These are phyloP conservation scores for Tetramorium alpestre DNA, from an alignment of 1,140 invertebrate genomes.

Conservation along the genomic window DNA sequence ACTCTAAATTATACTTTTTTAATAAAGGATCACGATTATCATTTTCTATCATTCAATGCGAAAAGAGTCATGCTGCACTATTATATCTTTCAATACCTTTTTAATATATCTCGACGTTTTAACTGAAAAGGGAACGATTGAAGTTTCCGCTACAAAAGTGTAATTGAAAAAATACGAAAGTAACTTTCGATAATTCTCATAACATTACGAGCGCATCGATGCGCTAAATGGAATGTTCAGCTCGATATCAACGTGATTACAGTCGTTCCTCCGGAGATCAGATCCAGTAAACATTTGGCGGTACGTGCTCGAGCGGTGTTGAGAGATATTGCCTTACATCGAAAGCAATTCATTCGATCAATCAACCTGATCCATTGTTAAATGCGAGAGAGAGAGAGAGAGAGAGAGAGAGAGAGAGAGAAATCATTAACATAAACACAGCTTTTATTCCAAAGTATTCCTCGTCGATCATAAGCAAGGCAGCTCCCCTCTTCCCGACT, in stretches of 20 bases:
- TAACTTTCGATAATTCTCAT: conserved; percentile 14
- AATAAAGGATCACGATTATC: background rate
- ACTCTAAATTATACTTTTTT: background rate
- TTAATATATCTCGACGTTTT: conserved; percentile 6
- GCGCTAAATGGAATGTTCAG: conserved; percentile 14
- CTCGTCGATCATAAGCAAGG: conserved; percentile 52
- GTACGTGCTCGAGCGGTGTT: conserved; percentile 69
- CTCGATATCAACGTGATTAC: conserved; percentile 47
- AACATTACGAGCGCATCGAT: conserved; percentile 20
- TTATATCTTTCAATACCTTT: background rate
- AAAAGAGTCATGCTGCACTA: background rate
- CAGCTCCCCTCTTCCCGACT: conserved; percentile 55
- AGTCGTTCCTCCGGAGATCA: conserved; percentile 37
- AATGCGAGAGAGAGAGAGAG: conserved; percentile 16
- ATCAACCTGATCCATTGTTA: conserved; percentile 68
- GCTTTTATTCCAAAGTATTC: conserved; percentile 41
- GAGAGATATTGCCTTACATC: conserved; percentile 60
- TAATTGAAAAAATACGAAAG: conserved; percentile 11
- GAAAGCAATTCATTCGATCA: conserved; percentile 71
- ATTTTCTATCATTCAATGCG: background rate
- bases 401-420: background rate
- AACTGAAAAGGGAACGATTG: conserved; percentile 1
- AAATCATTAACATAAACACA: conserved; percentile 62
- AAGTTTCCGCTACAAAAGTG: background rate
- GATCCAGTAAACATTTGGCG: conserved; percentile 55